Evolutionary conservation across 1,140 invertebrate genomes (phyloP), one percentile per base, ranked within the genome.

Genomic region (Micrasema minimum): DNA sequence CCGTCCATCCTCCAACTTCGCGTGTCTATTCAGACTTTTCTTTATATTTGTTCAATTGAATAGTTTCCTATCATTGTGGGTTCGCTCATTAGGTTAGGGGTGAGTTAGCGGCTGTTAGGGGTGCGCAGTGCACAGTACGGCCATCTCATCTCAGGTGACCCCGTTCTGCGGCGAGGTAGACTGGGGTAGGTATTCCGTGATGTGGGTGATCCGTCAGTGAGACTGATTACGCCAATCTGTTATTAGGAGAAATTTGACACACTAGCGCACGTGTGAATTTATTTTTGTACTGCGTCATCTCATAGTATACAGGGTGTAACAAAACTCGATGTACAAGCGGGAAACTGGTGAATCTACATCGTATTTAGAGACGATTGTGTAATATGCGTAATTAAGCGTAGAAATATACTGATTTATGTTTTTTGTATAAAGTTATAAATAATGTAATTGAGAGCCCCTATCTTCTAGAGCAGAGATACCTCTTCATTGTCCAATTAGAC

Each of bases 71-170:
- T 31, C 26, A 31, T 46, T n/a, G 43, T 3, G 43, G 16, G 43
- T n/a, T 46, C 43, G n/a, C 43, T 46, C n/a, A 46, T 46, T n/a
- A 31, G 26, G 26, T 31, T 31, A 46, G 16, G 43, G 43, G 43
- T 45, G 41, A 11, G 3, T 31, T 31, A 2, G 26, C 7, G 26
- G 26, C 26, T 31, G 7, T 31, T 31, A 31, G 2, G 7, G 26
- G n/a, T n/a, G n/a, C n/a, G n/a, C n/a, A n/a, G n/a, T n/a, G n/a
- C n/a, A 31, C 2, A 4, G 26, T 31, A 31, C 3, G 7, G 14
- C 14, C 41, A 43, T 14, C 43, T n/a, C n/a, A 31, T 4, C 26
- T 31, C 26, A 31, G 26, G 26, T 31, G 26, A 31, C 26, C 26
- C 7, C 26, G 26, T 31, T n/a, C n/a, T n/a, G n/a, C n/a, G n/a